Base-by-base conservation (phyloP, 2,113 vertebrate genomes). In the Triplophysa rosa region DNA sequence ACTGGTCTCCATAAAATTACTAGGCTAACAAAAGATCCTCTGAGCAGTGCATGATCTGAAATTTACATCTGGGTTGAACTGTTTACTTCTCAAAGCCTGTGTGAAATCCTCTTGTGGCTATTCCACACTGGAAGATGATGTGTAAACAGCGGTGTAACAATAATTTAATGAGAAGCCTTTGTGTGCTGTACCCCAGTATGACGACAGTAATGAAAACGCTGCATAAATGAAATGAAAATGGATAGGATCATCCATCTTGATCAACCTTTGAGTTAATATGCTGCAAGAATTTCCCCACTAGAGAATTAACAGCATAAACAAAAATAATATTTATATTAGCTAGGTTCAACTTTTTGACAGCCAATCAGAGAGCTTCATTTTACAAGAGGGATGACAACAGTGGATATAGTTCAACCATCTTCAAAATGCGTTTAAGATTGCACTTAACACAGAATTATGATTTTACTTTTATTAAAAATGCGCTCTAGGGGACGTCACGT, bases 351-450 rank as follows among this genome's bases (percentile, higher is more conserved):
- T 19, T 8, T 65, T 49, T 56, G 24, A n/a, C 52, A 47, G 33
- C 19, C 0, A 4, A 52, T 54, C 45, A 54, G 81, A 63, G 62
- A 79, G 49, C 56, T 79, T 75, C 12, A 79, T 83, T 83, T 75
- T 62, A 49, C 68, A 75, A 58, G 45, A 75, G 52, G 24, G 26
- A 14, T 19, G 16, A 68, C 40, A 67, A 19, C 70, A 69, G 70
- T 67, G 56, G 21, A 64, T 37, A 33, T 17, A 40, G 5, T 59
- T 29, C 14, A 1, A 26, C 19, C 1, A 58, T 58, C 19, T 58
- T 19, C 19, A 21, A n/a, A 58, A 58, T 6, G 29, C 5, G 29
- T 33, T 33, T 33, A 33, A 37, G 3, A 37, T 37, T 6, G 33
- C 33, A 7, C 33, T 37, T 0, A 8, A 37, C 33, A 37, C 33